Evolutionary conservation across 1,140 invertebrate genomes (phyloP), one percentile per base, ranked within the genome.

Genomic region (Stegodyphus mimosarum): DNA sequence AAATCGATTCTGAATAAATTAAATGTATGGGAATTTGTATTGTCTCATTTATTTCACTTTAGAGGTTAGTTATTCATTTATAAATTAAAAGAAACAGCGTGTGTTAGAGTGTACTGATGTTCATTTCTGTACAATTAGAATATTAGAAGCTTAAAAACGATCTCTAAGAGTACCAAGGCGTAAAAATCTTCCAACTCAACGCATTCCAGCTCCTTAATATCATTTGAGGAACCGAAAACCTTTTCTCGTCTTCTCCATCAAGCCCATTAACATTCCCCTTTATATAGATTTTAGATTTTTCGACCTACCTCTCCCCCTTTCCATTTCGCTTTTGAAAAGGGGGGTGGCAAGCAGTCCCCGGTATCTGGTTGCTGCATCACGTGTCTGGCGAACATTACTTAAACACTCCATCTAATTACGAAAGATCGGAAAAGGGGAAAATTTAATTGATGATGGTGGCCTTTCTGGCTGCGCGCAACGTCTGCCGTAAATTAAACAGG

Each of bases 231-330:
- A 11, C 55, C 9, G 55, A 15, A 33, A 33, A 33, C 33, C 33
- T 33, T 33, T 33, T 33, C 33, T 33, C 33, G 33, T 33, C 33
- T 33, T 33, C 33, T 33, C 33, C 33, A 33, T 33, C 33, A 33
- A 33, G 63, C n/a, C 80, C 80, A 83, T 83, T 83, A 83, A 83
- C 71, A 83, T 83, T 74, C 81, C 72, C 81, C 81, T 84, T 84
- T 84, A 84, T 84, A 84, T 84, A 84, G 81, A 84, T 84, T 84
- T 84, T 84, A 84, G 81, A 84, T 84, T 84, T 84, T 84, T 84
- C 81, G 69, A 81, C 53, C 78, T 49, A n/a, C 17, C 7, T 15
- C 51, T 81, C 53, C 72, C 50, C 63, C 64, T 15, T 15, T 64
- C 74, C 74, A 5, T 48, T 69, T 51, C 76, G 49, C 64, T 10